Base-by-base conservation (phyloP, 2,113 vertebrate genomes). In the Ailurus styani region DNA sequence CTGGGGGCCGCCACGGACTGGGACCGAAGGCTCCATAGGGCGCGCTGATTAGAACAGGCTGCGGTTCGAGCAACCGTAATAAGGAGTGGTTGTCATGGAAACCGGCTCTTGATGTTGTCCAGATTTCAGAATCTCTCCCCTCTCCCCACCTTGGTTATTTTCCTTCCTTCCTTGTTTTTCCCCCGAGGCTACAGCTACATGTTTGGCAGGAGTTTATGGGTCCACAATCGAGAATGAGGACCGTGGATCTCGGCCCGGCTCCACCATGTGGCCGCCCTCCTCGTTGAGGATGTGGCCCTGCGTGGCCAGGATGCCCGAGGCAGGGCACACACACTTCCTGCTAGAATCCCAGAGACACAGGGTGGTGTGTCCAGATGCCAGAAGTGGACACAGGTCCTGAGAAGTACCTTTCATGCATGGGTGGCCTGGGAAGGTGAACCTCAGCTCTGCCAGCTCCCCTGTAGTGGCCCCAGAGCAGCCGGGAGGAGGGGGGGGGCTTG, bases 51-150 rank as follows among this genome's bases (percentile, higher is more conserved):
- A 98, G 98, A 99, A 95, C 97, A 93, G 97, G 97, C 98, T 98
- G 90, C 77, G 21, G 95, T 96, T 89, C 87, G 97, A 98, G 98
- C 98, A 98, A 98, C 98, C 72, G 96, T 82, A 98, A 95, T 97
- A 98, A 98, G 1, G 93, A 97, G 97, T 54, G 13, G 98, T 99
- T 98, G 98, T 98, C 98, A 98, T 98, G 98, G 98, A 98, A 98
- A 99, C 99, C 95, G 82, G 95, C 98, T 98, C 98, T 98, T 98
- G 98, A 98, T 98, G 98, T 98, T 98, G 98, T 98, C 98, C 98
- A 98, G 98, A 98, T 98, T 98, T 98, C 97, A 96, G 98, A 98
- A 98, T 98, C 88, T 86, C 96, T 96, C 82, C 78, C 11, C 62
- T 90, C 72, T 90, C 96, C 73, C 42, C 12, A 0, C 42, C 85